These are phyloP conservation scores for Galendromus occidentalis DNA, from an alignment of 1,140 invertebrate species.

Conservation along the genomic window DNA sequence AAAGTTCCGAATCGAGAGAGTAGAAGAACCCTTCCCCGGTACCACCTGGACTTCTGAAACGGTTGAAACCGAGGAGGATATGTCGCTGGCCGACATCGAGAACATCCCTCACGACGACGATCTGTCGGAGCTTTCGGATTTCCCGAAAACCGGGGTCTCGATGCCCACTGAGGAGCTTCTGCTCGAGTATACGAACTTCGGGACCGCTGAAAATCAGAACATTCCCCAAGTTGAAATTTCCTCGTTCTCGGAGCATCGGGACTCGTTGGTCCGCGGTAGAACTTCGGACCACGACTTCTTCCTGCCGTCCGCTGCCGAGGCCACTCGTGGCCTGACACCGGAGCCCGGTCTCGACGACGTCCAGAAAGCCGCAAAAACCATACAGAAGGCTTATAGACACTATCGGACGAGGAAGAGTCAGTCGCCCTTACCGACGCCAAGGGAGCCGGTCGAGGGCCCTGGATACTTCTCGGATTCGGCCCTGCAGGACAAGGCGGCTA, in stretches of 20 bases:
- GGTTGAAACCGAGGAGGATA: neutral
- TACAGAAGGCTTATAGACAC: neutral
- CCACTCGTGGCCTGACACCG: neutral
- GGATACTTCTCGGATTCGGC: neutral
- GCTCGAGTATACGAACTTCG: neutral
- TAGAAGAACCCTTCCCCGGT: neutral
- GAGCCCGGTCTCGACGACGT: slow-evolving; percentile 6
- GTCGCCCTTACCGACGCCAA: neutral
- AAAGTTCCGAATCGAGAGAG: too few relatives aligned
- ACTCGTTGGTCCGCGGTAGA: neutral
- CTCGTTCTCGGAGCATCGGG: neutral
- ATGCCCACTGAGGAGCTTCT: neutral
- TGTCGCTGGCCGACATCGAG: neutral
- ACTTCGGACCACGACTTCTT: slow-evolving; percentile 2
- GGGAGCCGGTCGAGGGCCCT: neutral
- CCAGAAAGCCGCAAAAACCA: slow-evolving; percentile 7
- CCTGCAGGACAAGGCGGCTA: neutral
- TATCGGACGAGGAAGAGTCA: neutral
- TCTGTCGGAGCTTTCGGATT: neutral
- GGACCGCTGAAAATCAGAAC: neutral
- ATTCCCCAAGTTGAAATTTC: neutral
- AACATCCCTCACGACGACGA: slow-evolving; percentile 4
- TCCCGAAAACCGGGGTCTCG: neutral
- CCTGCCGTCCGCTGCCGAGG: neutral
- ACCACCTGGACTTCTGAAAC: neutral